Evolutionary conservation across 1,140 invertebrate species (phyloP).

Genomic region (Meloidogyne chitwoodi): DNA sequence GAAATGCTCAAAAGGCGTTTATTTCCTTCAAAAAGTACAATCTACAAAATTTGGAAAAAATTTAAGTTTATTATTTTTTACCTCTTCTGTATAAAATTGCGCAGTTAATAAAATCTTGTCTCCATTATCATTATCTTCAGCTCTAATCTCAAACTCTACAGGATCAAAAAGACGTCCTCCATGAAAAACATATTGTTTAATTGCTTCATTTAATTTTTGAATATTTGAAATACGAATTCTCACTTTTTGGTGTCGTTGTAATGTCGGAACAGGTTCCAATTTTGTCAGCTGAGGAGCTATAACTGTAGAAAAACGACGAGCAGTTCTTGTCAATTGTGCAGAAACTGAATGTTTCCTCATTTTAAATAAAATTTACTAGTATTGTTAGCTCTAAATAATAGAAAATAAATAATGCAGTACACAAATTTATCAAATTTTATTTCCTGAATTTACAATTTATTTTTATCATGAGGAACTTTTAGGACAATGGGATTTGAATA

Average conservation of each 20-base stretch:
- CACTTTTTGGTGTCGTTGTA: slow-evolving; percentile 33
- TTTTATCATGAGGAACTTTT: neutral
- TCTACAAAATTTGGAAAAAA: neutral
- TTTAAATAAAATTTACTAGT: neutral
- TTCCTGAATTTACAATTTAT: neutral
- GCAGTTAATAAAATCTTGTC: slow-evolving; percentile 35
- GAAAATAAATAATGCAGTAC: no score
- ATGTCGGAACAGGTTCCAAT: slow-evolving; percentile 38
- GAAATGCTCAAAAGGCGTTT: slow-evolving; percentile 46
- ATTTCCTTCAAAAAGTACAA: slow-evolving; percentile 49
- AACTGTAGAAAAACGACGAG: slow-evolving; percentile 45
- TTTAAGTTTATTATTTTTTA: neutral
- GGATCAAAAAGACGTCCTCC: slow-evolving; percentile 48
- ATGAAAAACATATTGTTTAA: slow-evolving; percentile 50
- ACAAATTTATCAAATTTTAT: neutral
- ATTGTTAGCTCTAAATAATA: no score
- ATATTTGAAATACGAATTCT: slow-evolving; percentile 41
- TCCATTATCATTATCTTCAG: slow-evolving; percentile 22
- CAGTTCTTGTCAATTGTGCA: slow-evolving; percentile 45
- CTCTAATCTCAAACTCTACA: slow-evolving; percentile 51
- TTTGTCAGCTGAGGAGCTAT: slow-evolving; percentile 53
- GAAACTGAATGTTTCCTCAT: slow-evolving; percentile 47
- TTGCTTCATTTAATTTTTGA: slow-evolving; percentile 34
- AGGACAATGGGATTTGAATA: neutral
- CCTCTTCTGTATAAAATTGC: slow-evolving; percentile 48